Evolutionary conservation across 2,888 invertebrate species (phyloP).

Genomic region (Celastrina argiolus): DNA sequence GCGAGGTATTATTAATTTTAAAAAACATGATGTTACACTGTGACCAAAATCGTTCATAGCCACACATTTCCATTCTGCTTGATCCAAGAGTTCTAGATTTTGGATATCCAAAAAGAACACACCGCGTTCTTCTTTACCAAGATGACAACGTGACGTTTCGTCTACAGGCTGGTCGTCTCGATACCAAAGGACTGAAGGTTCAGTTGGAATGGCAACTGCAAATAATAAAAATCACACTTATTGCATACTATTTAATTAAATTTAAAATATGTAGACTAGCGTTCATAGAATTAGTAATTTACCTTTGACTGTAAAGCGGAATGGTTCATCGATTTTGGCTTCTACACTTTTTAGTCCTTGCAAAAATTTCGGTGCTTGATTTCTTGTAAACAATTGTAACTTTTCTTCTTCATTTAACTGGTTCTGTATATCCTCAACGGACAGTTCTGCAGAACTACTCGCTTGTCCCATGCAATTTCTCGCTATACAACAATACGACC

Average conservation of each 20-base stretch:
- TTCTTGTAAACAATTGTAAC: constrained; percentile 83
- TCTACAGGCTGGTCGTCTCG: constrained; percentile 90
- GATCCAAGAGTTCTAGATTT: constrained; percentile 87
- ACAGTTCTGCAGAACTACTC: constrained; percentile 90
- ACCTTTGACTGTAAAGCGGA: constrained; percentile 89
- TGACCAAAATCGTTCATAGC: constrained; percentile 93
- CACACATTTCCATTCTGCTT: constrained; percentile 95
- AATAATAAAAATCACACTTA: constrained; percentile 32
- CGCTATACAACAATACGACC: constrained; percentile 93
- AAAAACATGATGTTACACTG: constrained; percentile 90
- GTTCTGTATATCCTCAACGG: constrained; percentile 93
- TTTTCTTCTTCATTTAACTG: constrained; percentile 92
- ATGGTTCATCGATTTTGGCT: constrained; percentile 88
- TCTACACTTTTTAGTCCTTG: constrained; percentile 89
- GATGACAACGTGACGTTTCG: constrained; percentile 80
- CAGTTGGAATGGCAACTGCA: constrained; percentile 86
- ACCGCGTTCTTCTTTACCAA: constrained; percentile 83
- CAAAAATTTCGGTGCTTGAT: constrained; percentile 90
- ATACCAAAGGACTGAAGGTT: constrained; percentile 91
- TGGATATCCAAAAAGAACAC: constrained; percentile 84
- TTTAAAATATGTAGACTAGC: background rate
- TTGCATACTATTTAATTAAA: constrained; percentile 9
- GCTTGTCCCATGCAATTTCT: constrained; percentile 94
- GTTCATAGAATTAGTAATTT: constrained; percentile 30
- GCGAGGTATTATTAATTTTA: constrained; percentile 89